Base-by-base conservation (phyloP, 2,113 vertebrate genomes). In the Gallinago paraguaiae region DNA sequence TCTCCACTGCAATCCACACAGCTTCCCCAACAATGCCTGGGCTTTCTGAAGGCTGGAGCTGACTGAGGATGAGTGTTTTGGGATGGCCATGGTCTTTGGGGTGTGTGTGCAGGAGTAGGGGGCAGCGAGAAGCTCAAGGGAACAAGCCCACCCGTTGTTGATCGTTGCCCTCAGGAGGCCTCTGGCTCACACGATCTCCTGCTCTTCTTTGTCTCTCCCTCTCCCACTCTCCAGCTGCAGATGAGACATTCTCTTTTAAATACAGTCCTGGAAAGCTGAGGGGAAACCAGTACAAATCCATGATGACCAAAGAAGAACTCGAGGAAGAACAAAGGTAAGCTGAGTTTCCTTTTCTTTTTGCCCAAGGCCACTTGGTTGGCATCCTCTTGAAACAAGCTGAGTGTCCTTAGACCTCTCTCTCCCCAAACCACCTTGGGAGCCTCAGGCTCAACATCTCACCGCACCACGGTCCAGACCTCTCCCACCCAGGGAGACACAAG, bases 321-420 rank as follows among this genome's bases (percentile, higher is more conserved):
- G 98, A 99, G 96, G 99, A 99, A 96, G 99, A 99, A 63, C 99
- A 99, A 96, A 99, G 99, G 99, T 99, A 92, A 86, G 97, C n/a
- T 11, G 77, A 69, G 28, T 28, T 94, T 61, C 53, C 53, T 91
- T 82, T 59, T 45, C 46, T 92, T 84, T 33, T 71, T 80, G 57
- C 60, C 77, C 61, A 41, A 74, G 33, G 33, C 56, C 83, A 64
- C 3, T 57, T 9, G 59, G 67, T n/a, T 87, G 72, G 41, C 10
- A 4, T 2, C 13, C n/a, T 51, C 53, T 41, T 45, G 75, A 56
- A 69, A 30, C 54, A 78, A 37, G 18, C 20, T 60, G 56, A 28
- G 12, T 69, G 37, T 65, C 35, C 81, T 84, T 87, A 87, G 60
- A 10, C 16, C 31, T 53, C 39, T 82, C 77, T 80, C 19, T 18